Evolutionary conservation across 2,113 vertebrate species (phyloP).

Genomic region (Pedetes capensis): DNA sequence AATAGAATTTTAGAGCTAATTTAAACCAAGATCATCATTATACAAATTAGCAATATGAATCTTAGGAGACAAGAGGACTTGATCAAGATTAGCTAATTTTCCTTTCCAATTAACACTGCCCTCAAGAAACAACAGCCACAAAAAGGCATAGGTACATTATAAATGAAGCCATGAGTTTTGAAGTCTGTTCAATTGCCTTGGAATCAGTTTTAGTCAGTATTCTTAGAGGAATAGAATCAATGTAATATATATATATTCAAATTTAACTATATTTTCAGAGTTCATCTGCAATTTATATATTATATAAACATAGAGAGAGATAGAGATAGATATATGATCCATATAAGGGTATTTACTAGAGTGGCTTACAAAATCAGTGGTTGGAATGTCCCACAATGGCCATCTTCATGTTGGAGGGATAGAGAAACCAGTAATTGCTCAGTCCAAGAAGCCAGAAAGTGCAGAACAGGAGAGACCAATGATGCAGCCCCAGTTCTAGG

Average conservation of each 20-base stretch:
- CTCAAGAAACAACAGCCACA: neutral
- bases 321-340: too few species aligned
- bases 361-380: neutral
- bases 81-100: neutral
- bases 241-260: neutral
- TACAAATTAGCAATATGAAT: neutral
- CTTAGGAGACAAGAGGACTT: neutral
- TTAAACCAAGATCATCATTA: conserved; percentile 1
- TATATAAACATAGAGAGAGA: too few species aligned
- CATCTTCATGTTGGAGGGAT: neutral
- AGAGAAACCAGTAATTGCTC: neutral
- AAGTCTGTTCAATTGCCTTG: neutral
- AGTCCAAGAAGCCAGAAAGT: neutral
- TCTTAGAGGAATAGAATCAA: neutral
- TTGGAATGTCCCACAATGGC: too few species aligned
- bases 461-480: neutral
- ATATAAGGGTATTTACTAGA: neutral
- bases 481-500: neutral
- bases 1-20: neutral
- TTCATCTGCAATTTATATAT: too few species aligned
- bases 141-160: neutral
- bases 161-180: neutral
- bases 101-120: neutral
- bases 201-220: neutral
- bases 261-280: too few species aligned